Evolutionary conservation across 30 jellyfish, hydroid and myxozoan genomes (phyloP).

Genomic region (Sanderia malayensis): DNA sequence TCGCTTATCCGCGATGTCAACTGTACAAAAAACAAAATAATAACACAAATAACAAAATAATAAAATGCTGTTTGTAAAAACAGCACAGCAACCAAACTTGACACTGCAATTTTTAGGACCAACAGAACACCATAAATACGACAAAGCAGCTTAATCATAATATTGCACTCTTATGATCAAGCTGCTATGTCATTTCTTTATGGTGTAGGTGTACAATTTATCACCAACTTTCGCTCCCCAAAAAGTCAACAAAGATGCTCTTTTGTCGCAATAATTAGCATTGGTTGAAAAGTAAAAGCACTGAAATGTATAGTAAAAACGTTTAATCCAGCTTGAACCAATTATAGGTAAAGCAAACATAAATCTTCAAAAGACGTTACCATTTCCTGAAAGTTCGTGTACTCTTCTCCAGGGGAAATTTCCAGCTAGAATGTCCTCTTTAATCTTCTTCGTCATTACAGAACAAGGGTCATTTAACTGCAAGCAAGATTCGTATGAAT

Average conservation of each 20-base stretch:
- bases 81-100: conserved; percentile 1
- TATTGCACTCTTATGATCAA: not conserved
- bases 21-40: not conserved
- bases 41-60: not conserved
- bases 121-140: not conserved
- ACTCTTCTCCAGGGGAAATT: not conserved
- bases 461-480: not conserved
- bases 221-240: not conserved
- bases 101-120: not conserved
- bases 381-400: conserved; percentile 1
- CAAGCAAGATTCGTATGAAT: not conserved
- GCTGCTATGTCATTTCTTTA: not conserved
- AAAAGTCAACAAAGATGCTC: not conserved
- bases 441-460: not conserved
- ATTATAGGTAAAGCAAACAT: not conserved
- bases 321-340: not conserved
- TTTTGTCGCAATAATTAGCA: not conserved
- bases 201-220: not conserved
- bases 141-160: not conserved
- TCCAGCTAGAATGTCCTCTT: not conserved
- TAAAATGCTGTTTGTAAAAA: not conserved
- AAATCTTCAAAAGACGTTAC: not conserved
- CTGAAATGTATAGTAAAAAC: not conserved
- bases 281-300: not conserved
- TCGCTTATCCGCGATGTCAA: conserved; percentile 2